These are phyloP conservation scores for Drosophila maculinotata DNA, from an alignment of 2,888 invertebrate genomes.

Conservation along the genomic window DNA sequence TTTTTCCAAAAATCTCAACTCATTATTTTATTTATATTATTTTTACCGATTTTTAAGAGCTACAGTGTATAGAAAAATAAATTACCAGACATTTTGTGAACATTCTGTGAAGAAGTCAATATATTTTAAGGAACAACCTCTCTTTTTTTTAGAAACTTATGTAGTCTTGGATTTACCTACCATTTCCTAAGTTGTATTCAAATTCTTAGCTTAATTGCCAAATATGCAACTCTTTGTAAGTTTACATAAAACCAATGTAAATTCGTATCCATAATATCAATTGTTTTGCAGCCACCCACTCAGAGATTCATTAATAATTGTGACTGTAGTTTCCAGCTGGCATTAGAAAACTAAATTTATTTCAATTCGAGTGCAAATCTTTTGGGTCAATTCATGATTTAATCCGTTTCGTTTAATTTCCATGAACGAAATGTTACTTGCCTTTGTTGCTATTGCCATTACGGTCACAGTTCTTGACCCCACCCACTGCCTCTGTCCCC, in stretches of 20 bases:
- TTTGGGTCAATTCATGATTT: constrained; percentile 68
- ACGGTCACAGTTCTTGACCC: constrained; percentile 62
- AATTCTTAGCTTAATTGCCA: background rate
- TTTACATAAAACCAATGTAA: too few species aligned
- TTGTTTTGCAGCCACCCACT: background rate
- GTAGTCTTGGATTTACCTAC: too few species aligned
- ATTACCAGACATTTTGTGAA: too few species aligned
- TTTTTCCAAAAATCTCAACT: too few species aligned
- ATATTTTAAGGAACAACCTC: too few species aligned
- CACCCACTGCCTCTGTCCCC: background rate
- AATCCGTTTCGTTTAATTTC: constrained; percentile 68
- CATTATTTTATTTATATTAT: too few species aligned
- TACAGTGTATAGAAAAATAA: too few species aligned
- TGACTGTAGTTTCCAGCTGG: background rate
- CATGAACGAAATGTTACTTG: constrained; percentile 50
- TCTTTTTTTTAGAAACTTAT: too few species aligned
- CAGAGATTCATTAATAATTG: constrained; percentile 4
- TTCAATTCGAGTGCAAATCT: constrained; percentile 38
- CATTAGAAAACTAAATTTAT: constrained; percentile 12
- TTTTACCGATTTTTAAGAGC: too few species aligned
- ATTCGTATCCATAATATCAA: background rate
- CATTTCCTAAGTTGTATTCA: too few species aligned
- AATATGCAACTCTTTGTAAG: too few species aligned
- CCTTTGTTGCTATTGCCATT: constrained; percentile 18
- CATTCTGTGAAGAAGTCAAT: too few species aligned